Base-by-base conservation (phyloP, 2,888 invertebrate genomes). In the Vesta saturnalis region DNA sequence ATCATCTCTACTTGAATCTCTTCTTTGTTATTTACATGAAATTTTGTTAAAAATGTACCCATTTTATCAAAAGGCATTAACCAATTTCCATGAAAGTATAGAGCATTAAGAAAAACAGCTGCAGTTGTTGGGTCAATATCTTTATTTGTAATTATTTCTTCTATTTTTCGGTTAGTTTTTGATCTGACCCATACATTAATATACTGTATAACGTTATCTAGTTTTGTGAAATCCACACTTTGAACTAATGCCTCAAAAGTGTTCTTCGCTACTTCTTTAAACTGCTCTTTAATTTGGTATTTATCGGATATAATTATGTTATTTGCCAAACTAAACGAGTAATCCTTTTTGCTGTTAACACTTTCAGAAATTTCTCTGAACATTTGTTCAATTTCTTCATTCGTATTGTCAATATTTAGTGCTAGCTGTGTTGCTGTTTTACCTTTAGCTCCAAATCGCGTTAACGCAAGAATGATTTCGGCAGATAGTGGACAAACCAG, bases 161-260 rank as follows among this genome's bases (percentile, higher is more conserved):
- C 15, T 1, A 49, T 49, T 18, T 49, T 49, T 10, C 10, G 15
- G 2, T 6, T 5, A 2, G 49, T 49, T 49, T 49, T 12, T 2
- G 10, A 8, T 16, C 14, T 10, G 2, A 49, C 49, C 49, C 49
- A 49, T 4, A 4, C 15, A 15, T 49, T 49, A 16, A 49, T 49
- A 15, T 49, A n/a, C 8, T 16, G 2, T 10, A 16, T 16, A 6
- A 16, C 49, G 1, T 49, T 4, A 1, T 15, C 23, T n/a, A 8
- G 35, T 23, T 60, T 19, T 14, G 15, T 60, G 52, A 79, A 80
- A 63, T 82, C 74, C 1, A 83, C 61, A 62, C 74, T 76, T 70
- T 91, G 87, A 2, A 90, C 86, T 4, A 85, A 87, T 1, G 92
- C 88, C 58, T 87, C 83, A 78, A 92, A 94, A 43, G 88, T 83